Conservation (phyloP, 2,888 invertebrate species). For the Tenodera sinensis region DNA sequence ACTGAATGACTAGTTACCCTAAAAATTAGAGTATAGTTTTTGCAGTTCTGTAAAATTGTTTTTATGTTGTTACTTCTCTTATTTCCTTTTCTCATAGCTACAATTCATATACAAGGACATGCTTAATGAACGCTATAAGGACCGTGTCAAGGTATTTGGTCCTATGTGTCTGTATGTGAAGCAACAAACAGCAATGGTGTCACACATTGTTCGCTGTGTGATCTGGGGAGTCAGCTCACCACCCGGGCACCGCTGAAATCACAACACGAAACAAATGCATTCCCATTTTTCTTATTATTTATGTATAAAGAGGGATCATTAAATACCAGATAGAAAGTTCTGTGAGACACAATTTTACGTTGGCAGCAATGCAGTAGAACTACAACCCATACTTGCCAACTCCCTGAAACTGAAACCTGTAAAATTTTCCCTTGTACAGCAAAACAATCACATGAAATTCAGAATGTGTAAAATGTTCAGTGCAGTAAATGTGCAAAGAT, state of each 20-base stretch:
- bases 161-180: neutral
- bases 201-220: neutral
- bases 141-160: neutral
- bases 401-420: too few species aligned
- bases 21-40: neutral
- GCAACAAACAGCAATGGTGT: neutral
- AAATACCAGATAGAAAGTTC: too few species aligned
- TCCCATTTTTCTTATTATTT: too few species aligned
- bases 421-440: too few species aligned
- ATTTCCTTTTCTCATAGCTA: neutral
- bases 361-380: too few species aligned
- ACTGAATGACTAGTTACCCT: conserved; percentile 9
- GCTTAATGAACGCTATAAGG: neutral
- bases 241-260: neutral
- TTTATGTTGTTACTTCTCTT: neutral
- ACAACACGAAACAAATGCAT: neutral
- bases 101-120: conserved; percentile 8
- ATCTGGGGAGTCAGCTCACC: neutral
- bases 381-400: too few species aligned
- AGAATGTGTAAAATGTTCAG: too few species aligned
- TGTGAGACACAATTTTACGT: too few species aligned
- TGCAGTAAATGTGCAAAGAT: too few species aligned
- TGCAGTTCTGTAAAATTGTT: neutral
- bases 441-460: too few species aligned
- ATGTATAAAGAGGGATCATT: too few species aligned